Percentiles rank a stretch among this genome's conserved stretches.
phyloP scores from a whole-genome alignment of 2,113 vertebrate species.

The Grallaria varia region DNA sequence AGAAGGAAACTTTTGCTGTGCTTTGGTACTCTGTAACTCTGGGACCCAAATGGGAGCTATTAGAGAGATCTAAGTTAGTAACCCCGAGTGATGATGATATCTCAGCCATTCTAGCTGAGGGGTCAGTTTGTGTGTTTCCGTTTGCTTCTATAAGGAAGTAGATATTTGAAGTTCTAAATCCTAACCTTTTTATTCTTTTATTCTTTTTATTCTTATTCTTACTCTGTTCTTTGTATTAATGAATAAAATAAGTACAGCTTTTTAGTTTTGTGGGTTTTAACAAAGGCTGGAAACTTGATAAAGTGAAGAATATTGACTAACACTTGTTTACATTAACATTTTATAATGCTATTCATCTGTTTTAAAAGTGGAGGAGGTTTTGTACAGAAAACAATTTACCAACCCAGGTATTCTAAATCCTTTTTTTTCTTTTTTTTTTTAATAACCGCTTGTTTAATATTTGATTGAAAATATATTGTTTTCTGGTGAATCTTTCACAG shows the following conservation, averaged over 20 bases:
- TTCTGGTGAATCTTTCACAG: neutral
- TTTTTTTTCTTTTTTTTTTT: neutral
- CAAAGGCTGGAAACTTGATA: neutral
- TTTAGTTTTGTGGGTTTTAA: neutral
- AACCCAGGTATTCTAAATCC: neutral
- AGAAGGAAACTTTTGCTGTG: neutral
- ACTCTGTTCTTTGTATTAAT: neutral
- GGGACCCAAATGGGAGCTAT: neutral
- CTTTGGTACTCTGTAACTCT: neutral
- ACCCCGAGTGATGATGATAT: neutral
- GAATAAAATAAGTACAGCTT: neutral
- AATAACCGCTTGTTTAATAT: neutral
- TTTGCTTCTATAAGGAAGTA: neutral
- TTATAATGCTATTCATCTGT: neutral
- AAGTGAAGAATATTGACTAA: neutral
- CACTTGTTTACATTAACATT: neutral
- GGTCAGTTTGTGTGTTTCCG: neutral
- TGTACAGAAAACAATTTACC: neutral
- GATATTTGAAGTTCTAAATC: neutral
- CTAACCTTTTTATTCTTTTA: neutral
- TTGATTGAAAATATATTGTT: neutral
- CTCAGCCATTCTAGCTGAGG: neutral
- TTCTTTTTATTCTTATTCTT: neutral
- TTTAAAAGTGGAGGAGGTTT: neutral
- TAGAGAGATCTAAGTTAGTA: neutral